phyloP scores from a whole-genome alignment of 2,888 invertebrate species.

The Heliconius erato region DNA sequence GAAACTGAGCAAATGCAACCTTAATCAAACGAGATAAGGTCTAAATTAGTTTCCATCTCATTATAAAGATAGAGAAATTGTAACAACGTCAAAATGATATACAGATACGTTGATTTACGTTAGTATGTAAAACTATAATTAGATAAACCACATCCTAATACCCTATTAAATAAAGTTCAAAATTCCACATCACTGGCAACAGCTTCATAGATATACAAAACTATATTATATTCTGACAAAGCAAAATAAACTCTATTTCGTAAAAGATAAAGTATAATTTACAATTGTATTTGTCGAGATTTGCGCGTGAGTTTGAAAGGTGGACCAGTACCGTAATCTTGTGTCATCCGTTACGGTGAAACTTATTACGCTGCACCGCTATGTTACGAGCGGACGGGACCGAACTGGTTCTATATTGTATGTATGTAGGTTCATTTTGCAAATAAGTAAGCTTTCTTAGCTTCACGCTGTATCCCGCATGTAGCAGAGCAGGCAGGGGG shows the following conservation, averaged over 20 bases:
- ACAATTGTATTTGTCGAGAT: constrained; percentile 52
- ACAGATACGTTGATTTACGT: constrained; percentile 11
- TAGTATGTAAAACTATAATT: not conserved
- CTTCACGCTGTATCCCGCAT: not conserved
- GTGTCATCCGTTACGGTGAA: constrained; percentile 84
- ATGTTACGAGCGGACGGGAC: constrained; percentile 63
- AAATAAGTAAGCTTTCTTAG: not conserved
- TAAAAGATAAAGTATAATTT: not conserved
- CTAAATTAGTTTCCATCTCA: constrained; percentile 1
- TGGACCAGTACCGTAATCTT: constrained; percentile 78
- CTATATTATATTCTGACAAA: not conserved
- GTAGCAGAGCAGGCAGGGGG: not conserved
- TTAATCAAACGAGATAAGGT: not conserved
- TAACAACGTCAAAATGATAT: constrained; percentile 12
- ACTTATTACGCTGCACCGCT: constrained; percentile 80
- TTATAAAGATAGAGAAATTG: constrained; percentile 13
- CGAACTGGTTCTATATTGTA: constrained; percentile 37
- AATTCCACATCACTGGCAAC: not conserved
- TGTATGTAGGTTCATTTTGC: not conserved
- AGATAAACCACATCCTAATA: constrained; percentile 11
- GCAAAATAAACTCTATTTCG: not conserved
- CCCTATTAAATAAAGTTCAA: not conserved
- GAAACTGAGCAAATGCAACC: not conserved
- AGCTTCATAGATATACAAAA: not conserved
- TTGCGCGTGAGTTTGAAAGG: constrained; percentile 79